These are phyloP conservation scores for Andrena flavipes DNA, from an alignment of 2,888 invertebrate genomes.

Conservation along the genomic window DNA sequence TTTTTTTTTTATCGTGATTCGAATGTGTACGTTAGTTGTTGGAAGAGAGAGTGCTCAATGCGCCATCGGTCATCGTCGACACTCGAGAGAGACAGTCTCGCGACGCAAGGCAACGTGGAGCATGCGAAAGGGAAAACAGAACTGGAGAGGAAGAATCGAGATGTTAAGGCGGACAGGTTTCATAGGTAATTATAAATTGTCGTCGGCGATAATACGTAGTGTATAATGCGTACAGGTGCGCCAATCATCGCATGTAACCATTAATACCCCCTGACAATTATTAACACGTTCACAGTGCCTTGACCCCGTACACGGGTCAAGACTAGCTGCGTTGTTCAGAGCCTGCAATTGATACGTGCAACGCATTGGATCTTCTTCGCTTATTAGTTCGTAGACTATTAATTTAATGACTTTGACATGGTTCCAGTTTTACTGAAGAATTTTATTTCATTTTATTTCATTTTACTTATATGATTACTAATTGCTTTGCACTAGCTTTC, in stretches of 20 bases:
- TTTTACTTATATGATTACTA: too few relatives aligned
- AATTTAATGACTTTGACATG: too few relatives aligned
- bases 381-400: too few relatives aligned
- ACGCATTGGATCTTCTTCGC: too few relatives aligned
- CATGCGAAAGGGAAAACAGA: conserved; percentile 35
- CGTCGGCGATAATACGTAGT: conserved; percentile 63
- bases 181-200: conserved; percentile 69
- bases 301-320: neutral
- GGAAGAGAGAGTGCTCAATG: conserved; percentile 44
- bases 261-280: conserved; percentile 55
- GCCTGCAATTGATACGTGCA: too few relatives aligned
- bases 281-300: conserved; percentile 1
- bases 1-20: conserved; percentile 55
- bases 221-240: conserved; percentile 72
- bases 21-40: conserved; percentile 55
- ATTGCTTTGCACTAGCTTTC: too few relatives aligned
- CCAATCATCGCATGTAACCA: conserved; percentile 59
- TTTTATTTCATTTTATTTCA: too few relatives aligned
- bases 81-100: conserved; percentile 24
- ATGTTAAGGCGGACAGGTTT: conserved; percentile 63
- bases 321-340: too few relatives aligned
- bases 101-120: conserved; percentile 40
- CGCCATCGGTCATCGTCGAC: conserved; percentile 37
- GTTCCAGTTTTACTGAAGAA: too few relatives aligned
- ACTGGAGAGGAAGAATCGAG: conserved; percentile 26